Base-by-base conservation (phyloP, 2,113 vertebrate genomes). In the Saccopteryx leptura region DNA sequence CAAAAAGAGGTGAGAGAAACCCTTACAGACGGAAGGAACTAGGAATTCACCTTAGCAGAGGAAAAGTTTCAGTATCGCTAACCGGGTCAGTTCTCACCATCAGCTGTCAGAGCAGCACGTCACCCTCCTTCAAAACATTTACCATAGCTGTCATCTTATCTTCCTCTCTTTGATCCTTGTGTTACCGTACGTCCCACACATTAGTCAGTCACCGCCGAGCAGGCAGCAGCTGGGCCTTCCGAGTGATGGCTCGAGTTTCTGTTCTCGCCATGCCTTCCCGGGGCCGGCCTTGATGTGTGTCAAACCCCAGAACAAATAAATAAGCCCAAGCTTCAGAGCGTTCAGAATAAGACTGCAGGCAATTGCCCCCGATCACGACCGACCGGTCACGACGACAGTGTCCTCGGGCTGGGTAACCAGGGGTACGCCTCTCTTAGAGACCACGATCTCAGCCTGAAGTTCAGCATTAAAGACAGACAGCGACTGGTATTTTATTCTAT, bases 391-490 rank as follows among this genome's bases (percentile, higher is more conserved):
- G 14, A 60, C n/a, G 18, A 79, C 78, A 2, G 39, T 23, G 48
- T 63, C 87, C 33, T 6, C 15, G 1, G 83, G 4, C 79, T 75
- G 24, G 33, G 79, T 61, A 60, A 50, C 68, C 69, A 26, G 66
- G 0, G 0, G 9, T 1, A 24, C 2, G 23, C 66, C 75, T 74
- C 71, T 52, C 61, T 31, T 12, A 19, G 23, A 56, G 63, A 72
- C 58, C 31, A 58, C 61, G 26, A 18, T 54, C 61, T 85, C 72
- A 60, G 33, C 60, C 68, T 79, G 26, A 91, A 88, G 88, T 69
- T 74, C 14, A 91, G 80, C 74, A 39, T 91, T 94, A 88, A 94
- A 79, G 69, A 95, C 39, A 93, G 88, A 39, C 39, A 39, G 71
- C 31, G 24, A 71, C 82, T 11, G 2, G 33, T 52, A 85, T 58